Evolutionary conservation across 2,113 vertebrate genomes (phyloP).

Genomic region (Bubo blakistoni): DNA sequence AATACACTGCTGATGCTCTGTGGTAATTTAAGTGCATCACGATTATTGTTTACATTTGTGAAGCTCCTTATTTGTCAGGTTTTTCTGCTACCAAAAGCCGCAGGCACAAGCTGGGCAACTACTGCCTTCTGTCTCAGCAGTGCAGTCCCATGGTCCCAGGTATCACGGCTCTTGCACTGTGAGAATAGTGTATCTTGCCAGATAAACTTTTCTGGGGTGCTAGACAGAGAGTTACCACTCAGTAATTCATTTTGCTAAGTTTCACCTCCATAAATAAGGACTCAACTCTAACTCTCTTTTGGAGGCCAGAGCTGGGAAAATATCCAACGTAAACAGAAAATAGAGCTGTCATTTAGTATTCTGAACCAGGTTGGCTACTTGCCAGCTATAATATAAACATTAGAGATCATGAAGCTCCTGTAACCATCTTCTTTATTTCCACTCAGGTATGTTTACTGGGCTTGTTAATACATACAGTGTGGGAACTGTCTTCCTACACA

Average conservation of each 20-base stretch:
- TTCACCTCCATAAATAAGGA: neutral
- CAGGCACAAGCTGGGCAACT: neutral
- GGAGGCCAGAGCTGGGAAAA: neutral
- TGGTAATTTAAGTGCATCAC: neutral
- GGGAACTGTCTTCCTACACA: neutral
- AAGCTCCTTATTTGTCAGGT: neutral
- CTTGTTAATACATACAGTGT: neutral
- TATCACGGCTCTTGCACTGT: neutral
- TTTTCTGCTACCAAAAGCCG: neutral
- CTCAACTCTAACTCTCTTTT: neutral
- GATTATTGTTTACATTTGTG: neutral
- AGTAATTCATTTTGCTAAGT: neutral
- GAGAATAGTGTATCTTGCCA: neutral
- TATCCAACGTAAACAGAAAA: neutral
- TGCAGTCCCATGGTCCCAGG: neutral
- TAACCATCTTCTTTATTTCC: neutral
- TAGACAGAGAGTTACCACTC: neutral
- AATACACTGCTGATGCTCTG: neutral
- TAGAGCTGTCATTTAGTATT: neutral
- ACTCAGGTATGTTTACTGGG: neutral
- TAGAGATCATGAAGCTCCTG: neutral
- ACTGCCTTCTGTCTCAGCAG: fast-evolving
- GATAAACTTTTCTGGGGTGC: neutral
- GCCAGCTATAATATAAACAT: neutral
- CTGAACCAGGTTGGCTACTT: neutral